Base-by-base conservation (phyloP, 2,797 vertebrate genomes). In the Poeciliopsis presidionis region DNA sequence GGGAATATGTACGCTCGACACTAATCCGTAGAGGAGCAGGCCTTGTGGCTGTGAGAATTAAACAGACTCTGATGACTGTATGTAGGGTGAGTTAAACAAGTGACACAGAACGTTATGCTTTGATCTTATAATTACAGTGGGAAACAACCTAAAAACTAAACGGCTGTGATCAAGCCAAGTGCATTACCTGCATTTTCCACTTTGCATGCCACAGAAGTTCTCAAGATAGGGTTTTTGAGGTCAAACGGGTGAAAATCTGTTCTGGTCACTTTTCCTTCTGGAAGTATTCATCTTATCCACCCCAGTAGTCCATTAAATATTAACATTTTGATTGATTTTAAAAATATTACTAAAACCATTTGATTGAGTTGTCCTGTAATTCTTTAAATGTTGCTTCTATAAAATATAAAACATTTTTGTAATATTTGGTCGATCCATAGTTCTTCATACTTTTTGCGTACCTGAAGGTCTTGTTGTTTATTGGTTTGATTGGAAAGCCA, bases 51-150 rank as follows among this genome's bases (percentile, higher is more conserved):
- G 81, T 18, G 22, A 74, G 79, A 86, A 90, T 89, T 86, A 92
- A 94, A 94, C 91, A 94, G 83, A 81, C 74, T 59, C 82, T 91
- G 90, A 92, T 90, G 89, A 90, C 69, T 91, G 91, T 88, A 88
- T 82, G 81, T 61, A 72, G 80, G 86, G 74, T 77, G 84, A 86
- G 84, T 91, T 90, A 89, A 91, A 92, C 89, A 91, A 92, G 86
- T 91, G 89, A 87, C 88, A 88, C 82, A 79, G 85, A 87, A 83
- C 47, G 33, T 86, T 75, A 79, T 28, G 88, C 90, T 95, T 94
- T 95, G 91, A 95, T 95, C 92, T 89, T 76, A 76, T 94, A 92
- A 94, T 94, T 94, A 87, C 72, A 73, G 81, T 85, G 82, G 89
- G 90, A 94, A 93, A 92, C 86, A 90, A 90, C 85, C 80, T 90